A percentile compares a stretch with the other conserved stretches of the same genome.
phyloP scores from a whole-genome alignment of 2,113 vertebrate species.

The Dasyurus viverrinus region DNA sequence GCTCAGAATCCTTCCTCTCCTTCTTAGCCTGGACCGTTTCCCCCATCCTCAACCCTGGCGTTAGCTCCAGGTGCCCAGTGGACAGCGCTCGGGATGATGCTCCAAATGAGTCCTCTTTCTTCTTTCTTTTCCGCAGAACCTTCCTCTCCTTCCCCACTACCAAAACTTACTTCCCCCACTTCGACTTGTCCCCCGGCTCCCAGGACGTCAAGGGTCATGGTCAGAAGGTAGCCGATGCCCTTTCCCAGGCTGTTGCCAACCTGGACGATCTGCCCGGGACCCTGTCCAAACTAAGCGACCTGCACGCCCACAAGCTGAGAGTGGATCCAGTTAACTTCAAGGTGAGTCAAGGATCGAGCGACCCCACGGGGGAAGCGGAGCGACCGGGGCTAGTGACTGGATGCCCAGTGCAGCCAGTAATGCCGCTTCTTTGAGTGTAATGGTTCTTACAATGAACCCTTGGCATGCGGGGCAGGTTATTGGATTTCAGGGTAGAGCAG shows the following conservation, averaged over 20 bases:
- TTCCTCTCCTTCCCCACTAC: background rate
- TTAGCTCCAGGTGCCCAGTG: background rate
- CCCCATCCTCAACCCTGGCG: background rate
- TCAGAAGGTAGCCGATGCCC: constrained; percentile 73
- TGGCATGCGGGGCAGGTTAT: background rate
- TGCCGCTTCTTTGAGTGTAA: constrained; percentile 59
- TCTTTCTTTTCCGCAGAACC: background rate
- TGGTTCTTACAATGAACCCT: background rate
- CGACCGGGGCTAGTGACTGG: constrained; percentile 85
- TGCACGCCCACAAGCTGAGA: background rate
- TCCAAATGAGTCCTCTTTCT: constrained; percentile 85
- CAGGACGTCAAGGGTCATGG: constrained; percentile 82
- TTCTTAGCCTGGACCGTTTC: rapidly evolving
- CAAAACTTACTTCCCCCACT: background rate
- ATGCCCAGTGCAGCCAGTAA: constrained; percentile 89
- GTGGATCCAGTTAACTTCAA: background rate
- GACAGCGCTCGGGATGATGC: background rate
- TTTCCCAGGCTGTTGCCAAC: constrained; percentile 79
- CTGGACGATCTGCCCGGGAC: constrained; percentile 73
- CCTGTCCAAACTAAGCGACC: background rate
- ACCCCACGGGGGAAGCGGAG: constrained; percentile 22
- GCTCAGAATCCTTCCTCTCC: background rate
- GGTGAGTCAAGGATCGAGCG: constrained; percentile 58
- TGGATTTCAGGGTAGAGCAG: background rate
- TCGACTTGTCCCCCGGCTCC: constrained; percentile 68